phyloP scores from a whole-genome alignment of 1,140 invertebrate genomes.

The Drosophila asahinai region DNA sequence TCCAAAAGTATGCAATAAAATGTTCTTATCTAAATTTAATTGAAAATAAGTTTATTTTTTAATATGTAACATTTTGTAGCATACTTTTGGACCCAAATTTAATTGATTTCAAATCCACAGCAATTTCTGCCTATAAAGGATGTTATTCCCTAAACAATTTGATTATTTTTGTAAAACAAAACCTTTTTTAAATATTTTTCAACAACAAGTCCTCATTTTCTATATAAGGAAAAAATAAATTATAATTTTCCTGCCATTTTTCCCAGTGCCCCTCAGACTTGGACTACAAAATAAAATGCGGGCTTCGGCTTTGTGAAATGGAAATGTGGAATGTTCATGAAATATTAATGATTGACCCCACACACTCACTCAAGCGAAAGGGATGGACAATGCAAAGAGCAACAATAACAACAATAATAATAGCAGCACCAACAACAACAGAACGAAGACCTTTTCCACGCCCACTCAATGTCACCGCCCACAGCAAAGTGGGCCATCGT shows the following conservation, averaged over 20 bases:
- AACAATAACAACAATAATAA: conserved; percentile 22
- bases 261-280: conserved; percentile 7
- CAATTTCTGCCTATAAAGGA: background rate
- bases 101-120: background rate
- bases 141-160: too few relatives aligned
- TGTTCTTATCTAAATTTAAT: background rate
- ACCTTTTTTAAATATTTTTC: too few relatives aligned
- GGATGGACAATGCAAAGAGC: conserved; percentile 48
- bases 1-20: background rate
- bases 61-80: background rate
- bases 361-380: conserved; percentile 6
- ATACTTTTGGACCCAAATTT: background rate
- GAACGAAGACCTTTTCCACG: conserved; percentile 13
- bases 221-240: background rate
- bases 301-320: conserved; percentile 64
- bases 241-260: background rate
- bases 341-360: conserved; percentile 83
- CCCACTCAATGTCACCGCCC: conserved; percentile 71
- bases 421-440: background rate
- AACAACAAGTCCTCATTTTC: too few relatives aligned
- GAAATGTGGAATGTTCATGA: conserved; percentile 77
- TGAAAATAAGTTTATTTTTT: background rate
- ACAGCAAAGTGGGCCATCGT: conserved; percentile 56
- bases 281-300: conserved; percentile 38
- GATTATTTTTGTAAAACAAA: too few relatives aligned